phyloP scores from a whole-genome alignment of 2,888 invertebrate species.

The Agrochola lychnidis region DNA sequence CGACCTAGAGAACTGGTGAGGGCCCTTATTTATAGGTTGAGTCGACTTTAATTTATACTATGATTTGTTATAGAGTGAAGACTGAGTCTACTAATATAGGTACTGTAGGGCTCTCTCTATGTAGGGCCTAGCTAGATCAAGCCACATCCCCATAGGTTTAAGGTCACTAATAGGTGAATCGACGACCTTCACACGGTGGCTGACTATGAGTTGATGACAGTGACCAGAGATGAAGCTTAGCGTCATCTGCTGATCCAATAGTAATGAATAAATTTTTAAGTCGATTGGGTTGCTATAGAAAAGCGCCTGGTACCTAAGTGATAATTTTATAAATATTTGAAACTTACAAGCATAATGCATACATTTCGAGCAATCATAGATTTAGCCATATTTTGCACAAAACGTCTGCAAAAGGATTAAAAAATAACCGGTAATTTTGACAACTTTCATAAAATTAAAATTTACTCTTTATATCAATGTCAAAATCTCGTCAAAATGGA shows the following conservation, averaged over 20 bases:
- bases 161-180: not conserved
- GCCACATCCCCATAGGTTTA: not conserved
- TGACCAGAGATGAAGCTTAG: not conserved
- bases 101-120: not conserved
- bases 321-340: not conserved
- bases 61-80: not conserved
- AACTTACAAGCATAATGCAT: conserved; percentile 44
- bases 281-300: not conserved
- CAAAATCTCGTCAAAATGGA: not conserved
- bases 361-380: conserved; percentile 22
- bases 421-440: conserved; percentile 18
- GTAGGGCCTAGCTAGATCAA: not conserved
- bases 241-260: not conserved
- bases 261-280: not conserved
- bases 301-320: not conserved
- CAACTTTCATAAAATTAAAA: no score
- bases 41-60: not conserved
- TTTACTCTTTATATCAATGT: not conserved
- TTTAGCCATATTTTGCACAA: conserved; percentile 30
- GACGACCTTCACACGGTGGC: not conserved
- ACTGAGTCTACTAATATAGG: not conserved
- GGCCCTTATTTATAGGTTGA: not conserved
- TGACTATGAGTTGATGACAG: not conserved
- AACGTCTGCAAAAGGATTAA: conserved; percentile 19
- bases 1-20: not conserved